Percentiles rank a stretch among this genome's conserved stretches.
Conservation (phyloP, 2,797 vertebrate genomes). For the Avahi laniger region DNA sequence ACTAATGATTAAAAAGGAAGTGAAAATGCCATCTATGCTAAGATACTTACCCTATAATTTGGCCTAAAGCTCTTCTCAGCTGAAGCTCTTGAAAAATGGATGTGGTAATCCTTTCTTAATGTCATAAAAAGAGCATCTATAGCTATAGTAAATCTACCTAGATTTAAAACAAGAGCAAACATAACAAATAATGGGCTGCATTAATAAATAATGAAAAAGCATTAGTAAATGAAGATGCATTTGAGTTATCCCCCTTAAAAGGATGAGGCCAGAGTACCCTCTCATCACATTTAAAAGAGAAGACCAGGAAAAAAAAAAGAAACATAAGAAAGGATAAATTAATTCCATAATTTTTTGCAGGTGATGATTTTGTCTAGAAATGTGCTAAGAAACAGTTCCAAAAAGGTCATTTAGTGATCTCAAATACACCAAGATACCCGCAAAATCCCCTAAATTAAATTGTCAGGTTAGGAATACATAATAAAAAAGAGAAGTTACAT, state of each 20-base stretch:
- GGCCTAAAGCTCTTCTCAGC: not conserved
- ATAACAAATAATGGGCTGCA: not conserved
- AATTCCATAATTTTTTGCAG: not conserved
- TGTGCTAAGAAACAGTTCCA: not conserved
- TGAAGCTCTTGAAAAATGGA: not conserved
- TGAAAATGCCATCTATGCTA: not conserved
- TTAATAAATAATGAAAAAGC: not conserved
- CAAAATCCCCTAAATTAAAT: not conserved
- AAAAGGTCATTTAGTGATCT: not conserved
- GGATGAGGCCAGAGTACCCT: not conserved
- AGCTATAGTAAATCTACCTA: not conserved
- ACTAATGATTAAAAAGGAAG: not conserved
- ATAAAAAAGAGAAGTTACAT: not conserved
- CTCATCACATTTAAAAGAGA: not conserved
- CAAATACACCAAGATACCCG: not conserved
- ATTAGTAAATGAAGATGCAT: not conserved
- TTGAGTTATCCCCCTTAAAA: not conserved
- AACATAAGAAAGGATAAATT: not conserved
- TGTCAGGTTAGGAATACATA: not conserved
- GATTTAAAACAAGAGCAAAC: not conserved
- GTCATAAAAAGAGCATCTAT: not conserved
- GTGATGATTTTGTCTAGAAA: not conserved
- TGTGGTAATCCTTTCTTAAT: not conserved
- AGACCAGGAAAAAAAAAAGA: not conserved
- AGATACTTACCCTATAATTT: not conserved